Evolutionary conservation across 2,797 vertebrate genomes (phyloP).

Genomic region (Rachycentron canadum): DNA sequence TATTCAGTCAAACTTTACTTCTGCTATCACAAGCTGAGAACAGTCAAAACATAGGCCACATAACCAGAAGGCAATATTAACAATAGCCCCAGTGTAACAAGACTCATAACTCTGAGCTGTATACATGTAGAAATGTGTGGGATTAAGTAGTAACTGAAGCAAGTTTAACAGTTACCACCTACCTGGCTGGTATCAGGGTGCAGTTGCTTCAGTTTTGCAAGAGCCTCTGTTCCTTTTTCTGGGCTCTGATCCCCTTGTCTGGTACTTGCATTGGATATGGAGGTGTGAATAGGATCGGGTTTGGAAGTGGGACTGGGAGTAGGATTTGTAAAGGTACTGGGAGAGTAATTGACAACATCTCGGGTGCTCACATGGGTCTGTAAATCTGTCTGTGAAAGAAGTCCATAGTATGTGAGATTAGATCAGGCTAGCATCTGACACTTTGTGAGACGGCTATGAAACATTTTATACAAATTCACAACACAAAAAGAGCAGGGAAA

Average conservation of each 20-base stretch:
- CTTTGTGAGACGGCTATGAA: background rate
- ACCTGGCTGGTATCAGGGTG: constrained; percentile 53
- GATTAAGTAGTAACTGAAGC: background rate
- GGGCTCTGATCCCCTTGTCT: constrained; percentile 30
- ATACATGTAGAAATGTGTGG: background rate
- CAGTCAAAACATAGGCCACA: background rate
- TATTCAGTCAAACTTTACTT: background rate
- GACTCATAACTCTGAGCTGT: background rate
- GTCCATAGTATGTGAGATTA: background rate
- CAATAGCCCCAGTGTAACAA: background rate
- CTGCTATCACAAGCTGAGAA: background rate
- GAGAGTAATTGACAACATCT: constrained; percentile 73
- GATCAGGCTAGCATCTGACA: constrained; percentile 1
- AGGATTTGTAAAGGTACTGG: constrained; percentile 11
- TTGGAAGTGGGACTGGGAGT: constrained; percentile 35
- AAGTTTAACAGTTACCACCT: constrained; percentile 5
- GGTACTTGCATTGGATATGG: background rate
- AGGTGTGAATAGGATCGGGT: background rate
- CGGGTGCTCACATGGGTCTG: constrained; percentile 79
- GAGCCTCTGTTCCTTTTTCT: constrained; percentile 16
- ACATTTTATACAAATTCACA: background rate
- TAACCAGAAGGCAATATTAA: background rate
- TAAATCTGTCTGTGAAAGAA: constrained; percentile 76
- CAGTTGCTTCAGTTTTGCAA: constrained; percentile 4
- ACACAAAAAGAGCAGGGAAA: constrained; percentile 12